Conservation (phyloP, 2,797 vertebrate species). For the Myoxocephalus aenaeus region DNA sequence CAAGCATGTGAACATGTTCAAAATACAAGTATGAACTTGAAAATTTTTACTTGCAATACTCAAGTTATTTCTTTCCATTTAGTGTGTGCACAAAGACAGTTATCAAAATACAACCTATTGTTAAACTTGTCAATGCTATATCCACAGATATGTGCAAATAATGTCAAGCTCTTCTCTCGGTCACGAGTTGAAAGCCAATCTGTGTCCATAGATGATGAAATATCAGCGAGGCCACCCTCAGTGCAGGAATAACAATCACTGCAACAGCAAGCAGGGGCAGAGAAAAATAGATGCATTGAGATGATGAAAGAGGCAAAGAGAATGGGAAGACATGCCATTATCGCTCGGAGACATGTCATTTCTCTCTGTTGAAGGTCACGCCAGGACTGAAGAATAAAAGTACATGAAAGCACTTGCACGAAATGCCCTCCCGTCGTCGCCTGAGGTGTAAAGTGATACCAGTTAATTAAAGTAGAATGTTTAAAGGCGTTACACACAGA, state of each 20-base stretch:
- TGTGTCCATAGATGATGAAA: constrained; percentile 49
- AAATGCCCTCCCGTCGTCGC: not conserved
- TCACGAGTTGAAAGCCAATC: constrained; percentile 26
- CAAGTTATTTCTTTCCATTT: not conserved
- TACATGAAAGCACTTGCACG: constrained; percentile 25
- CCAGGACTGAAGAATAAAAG: constrained; percentile 29
- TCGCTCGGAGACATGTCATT: constrained; percentile 39
- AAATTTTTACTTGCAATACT: not conserved
- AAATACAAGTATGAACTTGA: not conserved
- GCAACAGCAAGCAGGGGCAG: not conserved
- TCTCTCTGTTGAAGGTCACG: constrained; percentile 48
- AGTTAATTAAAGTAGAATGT: constrained; percentile 25
- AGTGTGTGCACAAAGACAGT: not conserved
- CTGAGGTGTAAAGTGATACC: not conserved
- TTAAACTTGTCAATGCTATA: not conserved
- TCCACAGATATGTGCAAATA: constrained; percentile 16
- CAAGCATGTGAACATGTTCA: not conserved
- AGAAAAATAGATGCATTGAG: constrained; percentile 11
- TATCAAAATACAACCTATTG: not conserved
- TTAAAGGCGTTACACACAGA: constrained; percentile 6
- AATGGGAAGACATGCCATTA: constrained; percentile 41
- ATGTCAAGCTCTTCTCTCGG: constrained; percentile 29
- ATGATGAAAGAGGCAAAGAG: constrained; percentile 50
- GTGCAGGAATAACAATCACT: constrained; percentile 49
- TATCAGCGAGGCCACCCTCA: constrained; percentile 42